Evolutionary conservation across 2,888 invertebrate species (phyloP).

Genomic region (Azorinus chamasolen): DNA sequence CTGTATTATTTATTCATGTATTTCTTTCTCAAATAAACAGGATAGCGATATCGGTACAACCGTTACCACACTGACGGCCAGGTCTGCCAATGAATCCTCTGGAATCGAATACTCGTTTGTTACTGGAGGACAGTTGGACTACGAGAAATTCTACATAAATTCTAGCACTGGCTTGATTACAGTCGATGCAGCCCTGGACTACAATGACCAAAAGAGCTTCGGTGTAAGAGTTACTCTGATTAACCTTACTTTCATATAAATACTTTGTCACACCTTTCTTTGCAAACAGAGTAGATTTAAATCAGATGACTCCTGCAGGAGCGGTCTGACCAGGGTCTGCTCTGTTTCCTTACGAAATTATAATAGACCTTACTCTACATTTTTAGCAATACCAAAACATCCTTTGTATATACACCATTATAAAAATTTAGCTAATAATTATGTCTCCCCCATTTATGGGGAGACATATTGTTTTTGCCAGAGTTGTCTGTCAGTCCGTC

Average conservation of each 20-base stretch:
- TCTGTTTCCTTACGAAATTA: no score
- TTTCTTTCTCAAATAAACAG: conserved; percentile 43
- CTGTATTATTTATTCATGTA: neutral
- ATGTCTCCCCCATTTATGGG: no score
- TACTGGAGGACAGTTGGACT: conserved; percentile 90
- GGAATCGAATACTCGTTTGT: conserved; percentile 65
- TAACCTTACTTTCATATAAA: no score
- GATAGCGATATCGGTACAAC: conserved; percentile 22
- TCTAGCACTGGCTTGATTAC: conserved; percentile 93
- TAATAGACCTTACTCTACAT: no score
- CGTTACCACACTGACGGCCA: conserved; percentile 55
- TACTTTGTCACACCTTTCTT: no score
- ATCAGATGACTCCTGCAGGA: no score
- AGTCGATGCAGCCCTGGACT: conserved; percentile 95
- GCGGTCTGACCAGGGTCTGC: no score
- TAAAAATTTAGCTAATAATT: no score
- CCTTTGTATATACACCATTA: no score
- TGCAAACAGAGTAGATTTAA: no score
- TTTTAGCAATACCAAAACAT: no score
- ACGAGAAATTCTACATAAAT: conserved; percentile 96
- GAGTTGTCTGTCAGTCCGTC: neutral
- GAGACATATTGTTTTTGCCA: no score
- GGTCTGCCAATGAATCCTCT: conserved; percentile 54
- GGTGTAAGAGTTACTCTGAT: conserved; percentile 62
- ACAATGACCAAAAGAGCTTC: conserved; percentile 88